Conservation (phyloP, 2,113 vertebrate species). For the Ochotona princeps region DNA sequence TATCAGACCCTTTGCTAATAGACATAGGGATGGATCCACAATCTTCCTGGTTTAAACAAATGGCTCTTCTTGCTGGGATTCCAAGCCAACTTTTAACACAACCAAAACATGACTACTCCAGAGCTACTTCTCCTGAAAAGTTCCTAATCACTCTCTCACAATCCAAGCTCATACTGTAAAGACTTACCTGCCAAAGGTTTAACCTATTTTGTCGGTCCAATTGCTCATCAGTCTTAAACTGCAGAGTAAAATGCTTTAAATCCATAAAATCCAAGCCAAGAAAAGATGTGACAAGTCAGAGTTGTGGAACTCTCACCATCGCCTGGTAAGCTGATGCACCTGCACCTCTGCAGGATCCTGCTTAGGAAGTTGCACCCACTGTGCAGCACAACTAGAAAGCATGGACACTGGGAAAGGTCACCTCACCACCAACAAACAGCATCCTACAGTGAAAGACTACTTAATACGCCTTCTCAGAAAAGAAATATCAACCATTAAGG, state of each 20-base stretch:
- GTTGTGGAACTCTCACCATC: background rate
- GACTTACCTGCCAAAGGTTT: background rate
- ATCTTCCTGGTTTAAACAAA: constrained; percentile 19
- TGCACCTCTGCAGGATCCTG: background rate
- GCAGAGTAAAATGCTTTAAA: background rate
- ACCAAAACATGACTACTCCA: background rate
- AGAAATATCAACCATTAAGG: background rate
- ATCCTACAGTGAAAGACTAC: background rate
- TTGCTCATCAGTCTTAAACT: background rate
- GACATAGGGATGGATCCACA: background rate
- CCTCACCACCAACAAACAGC: background rate
- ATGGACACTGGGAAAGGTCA: background rate
- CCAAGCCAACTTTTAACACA: constrained; percentile 13
- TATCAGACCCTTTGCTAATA: constrained; percentile 67
- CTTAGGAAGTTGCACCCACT: background rate
- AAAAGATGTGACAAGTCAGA: background rate
- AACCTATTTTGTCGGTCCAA: background rate
- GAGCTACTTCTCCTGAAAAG: background rate
- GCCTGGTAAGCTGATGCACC: background rate
- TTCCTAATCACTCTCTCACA: background rate
- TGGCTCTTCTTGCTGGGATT: constrained; percentile 4
- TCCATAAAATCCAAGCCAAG: constrained; percentile 1
- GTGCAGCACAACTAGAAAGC: background rate
- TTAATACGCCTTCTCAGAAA: background rate
- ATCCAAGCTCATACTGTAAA: background rate